Evolutionary conservation across 2,888 invertebrate species (phyloP).

Genomic region (Stenodera caucasica): DNA sequence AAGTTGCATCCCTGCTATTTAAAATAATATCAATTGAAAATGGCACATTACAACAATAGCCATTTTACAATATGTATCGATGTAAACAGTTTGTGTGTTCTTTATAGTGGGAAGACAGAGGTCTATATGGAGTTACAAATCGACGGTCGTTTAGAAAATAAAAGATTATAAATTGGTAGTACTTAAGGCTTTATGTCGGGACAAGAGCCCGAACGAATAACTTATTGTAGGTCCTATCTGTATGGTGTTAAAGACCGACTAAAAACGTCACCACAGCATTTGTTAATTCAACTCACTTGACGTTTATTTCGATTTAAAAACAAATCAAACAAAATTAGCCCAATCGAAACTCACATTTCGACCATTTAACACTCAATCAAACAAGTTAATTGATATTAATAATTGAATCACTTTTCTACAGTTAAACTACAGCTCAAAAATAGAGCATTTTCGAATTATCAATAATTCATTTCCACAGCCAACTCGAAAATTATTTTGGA

Average conservation of each 20-base stretch:
- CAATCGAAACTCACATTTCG: neutral
- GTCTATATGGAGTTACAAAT: slow-evolving; percentile 50
- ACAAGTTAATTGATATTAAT: no score
- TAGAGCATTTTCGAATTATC: no score
- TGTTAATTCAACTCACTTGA: neutral
- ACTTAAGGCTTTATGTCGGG: slow-evolving; percentile 43
- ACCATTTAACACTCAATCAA: neutral
- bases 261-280: slow-evolving; percentile 10
- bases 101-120: slow-evolving; percentile 38
- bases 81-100: slow-evolving; percentile 42
- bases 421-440: no score
- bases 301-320: neutral
- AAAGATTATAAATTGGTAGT: slow-evolving; percentile 55
- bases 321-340: neutral
- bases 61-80: slow-evolving; percentile 36
- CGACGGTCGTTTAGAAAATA: slow-evolving; percentile 51
- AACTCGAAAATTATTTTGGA: no score
- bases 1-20: no score
- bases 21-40: no score
- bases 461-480: no score
- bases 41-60: slow-evolving; percentile 44
- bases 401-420: no score
- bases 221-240: slow-evolving; percentile 44
- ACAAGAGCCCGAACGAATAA: slow-evolving; percentile 39
- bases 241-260: slow-evolving; percentile 17